These are phyloP conservation scores for Meteorus sp. DNA, from an alignment of 1,140 invertebrate species.

Conservation along the genomic window DNA sequence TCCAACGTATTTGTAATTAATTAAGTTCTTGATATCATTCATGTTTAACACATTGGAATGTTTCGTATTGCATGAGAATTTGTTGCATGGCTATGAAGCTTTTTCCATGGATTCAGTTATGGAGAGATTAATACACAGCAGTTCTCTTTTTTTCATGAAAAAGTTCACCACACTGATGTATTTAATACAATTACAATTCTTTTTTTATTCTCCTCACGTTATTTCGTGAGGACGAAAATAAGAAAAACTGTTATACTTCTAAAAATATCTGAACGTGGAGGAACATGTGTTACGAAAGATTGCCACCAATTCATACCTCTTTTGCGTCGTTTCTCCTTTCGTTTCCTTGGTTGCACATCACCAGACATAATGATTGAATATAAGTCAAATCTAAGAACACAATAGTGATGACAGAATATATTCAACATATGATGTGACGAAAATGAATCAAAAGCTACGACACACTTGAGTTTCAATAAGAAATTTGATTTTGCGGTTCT, in stretches of 20 bases:
- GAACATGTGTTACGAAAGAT: constrained; percentile 42
- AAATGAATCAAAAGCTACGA: constrained; percentile 1
- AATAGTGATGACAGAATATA: background rate
- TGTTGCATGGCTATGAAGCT: no score
- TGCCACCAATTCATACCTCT: constrained; percentile 63
- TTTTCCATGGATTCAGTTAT: no score
- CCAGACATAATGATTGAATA: constrained; percentile 64
- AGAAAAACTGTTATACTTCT: constrained; percentile 34
- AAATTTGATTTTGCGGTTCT: constrained; percentile 38
- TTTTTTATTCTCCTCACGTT: constrained; percentile 18
- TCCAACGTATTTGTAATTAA: background rate
- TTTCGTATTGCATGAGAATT: no score
- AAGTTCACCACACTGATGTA: background rate
- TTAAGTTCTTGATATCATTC: background rate
- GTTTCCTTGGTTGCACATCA: constrained; percentile 72
- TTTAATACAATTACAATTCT: background rate
- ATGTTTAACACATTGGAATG: background rate
- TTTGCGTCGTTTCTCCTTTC: constrained; percentile 72
- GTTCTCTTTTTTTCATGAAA: background rate
- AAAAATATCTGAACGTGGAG: constrained; percentile 44
- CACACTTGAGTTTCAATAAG: constrained; percentile 19
- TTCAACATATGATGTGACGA: background rate
- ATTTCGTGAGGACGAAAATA: constrained; percentile 39
- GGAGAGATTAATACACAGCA: no score
- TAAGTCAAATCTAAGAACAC: constrained; percentile 8